Conservation (phyloP, 2,113 vertebrate genomes). For the Hemibagrus wyckioides region DNA sequence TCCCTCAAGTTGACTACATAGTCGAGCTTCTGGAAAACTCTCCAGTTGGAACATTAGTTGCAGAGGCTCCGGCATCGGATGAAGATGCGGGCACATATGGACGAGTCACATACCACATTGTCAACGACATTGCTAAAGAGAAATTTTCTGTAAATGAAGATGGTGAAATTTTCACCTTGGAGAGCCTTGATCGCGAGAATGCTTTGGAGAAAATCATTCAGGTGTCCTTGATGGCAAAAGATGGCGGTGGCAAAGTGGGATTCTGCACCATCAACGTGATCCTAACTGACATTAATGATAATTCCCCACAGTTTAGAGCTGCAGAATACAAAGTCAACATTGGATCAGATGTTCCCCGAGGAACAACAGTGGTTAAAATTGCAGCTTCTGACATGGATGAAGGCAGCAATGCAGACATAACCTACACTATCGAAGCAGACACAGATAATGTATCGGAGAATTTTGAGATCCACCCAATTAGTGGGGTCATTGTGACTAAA, state of each 20-base stretch:
- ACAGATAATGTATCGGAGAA: conserved; percentile 89
- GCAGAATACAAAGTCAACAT: conserved; percentile 86
- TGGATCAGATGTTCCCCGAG: conserved; percentile 80
- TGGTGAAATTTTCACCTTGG: conserved; percentile 87
- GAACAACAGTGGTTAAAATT: conserved; percentile 84
- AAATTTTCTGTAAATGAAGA: conserved; percentile 86
- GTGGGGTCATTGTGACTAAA: conserved; percentile 87
- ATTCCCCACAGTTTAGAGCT: conserved; percentile 89
- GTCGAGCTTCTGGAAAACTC: conserved; percentile 93
- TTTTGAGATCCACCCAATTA: conserved; percentile 86
- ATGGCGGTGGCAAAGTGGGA: conserved; percentile 90
- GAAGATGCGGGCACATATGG: conserved; percentile 85
- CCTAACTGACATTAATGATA: conserved; percentile 95
- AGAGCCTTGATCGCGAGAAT: conserved; percentile 91
- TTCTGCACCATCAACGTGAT: conserved; percentile 93
- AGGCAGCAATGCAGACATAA: conserved; percentile 92
- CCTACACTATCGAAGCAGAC: conserved; percentile 86
- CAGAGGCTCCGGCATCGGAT: conserved; percentile 84
- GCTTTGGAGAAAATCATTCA: conserved; percentile 86
- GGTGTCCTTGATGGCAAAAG: conserved; percentile 89
- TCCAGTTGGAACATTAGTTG: conserved; percentile 82
- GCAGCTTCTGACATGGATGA: conserved; percentile 93
- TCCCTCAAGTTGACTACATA: conserved; percentile 87
- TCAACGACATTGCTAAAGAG: conserved; percentile 93
- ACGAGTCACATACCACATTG: conserved; percentile 83